Base-by-base conservation (phyloP, 1,140 invertebrate species). In the Diuraphis noxia region DNA sequence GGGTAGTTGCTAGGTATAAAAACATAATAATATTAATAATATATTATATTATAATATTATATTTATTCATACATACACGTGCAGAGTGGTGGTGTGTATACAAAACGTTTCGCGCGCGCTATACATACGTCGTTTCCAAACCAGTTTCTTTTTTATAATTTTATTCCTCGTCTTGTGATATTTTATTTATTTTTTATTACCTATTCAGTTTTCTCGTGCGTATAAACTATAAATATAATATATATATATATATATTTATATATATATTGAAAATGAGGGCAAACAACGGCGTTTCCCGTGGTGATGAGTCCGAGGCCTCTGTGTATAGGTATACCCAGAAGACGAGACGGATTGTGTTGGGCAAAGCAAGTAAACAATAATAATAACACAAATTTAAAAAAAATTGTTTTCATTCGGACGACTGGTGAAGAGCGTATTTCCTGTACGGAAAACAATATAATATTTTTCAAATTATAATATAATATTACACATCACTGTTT, bases 341-440 rank as follows among this genome's bases (percentile, higher is more conserved):
- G 46, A 49, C 46, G 19, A 49, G 46, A 72, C 56, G 56, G 30
- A 13, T 40, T 87, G 43, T 7, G 46, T 87, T n/a, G 13, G 49
- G n/a, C 17, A 3, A 46, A 30, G 85, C 36, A 23, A 13, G 41
- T 23, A 56, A 49, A 87, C 85, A 87, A 87, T 38, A 87, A 87
- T 85, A 49, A 86, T 87, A 86, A 86, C 52, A n/a, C 30, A n/a
- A 63, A 63, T 72, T 72, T n/a, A 72, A 72, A 72, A 63, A 30
- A n/a, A 63, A 87, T 72, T 46, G n/a, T 38, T 52, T 56, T 21
- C 85, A 34, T 87, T 9, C 43, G 25, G 49, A 23, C 49, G 85
- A 46, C 46, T 36, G n/a, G 56, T 4, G 46, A 40, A 9, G 79
- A 38, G 21, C 21, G 36, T 81, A 38, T 72, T 72, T 38, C 8